These are phyloP conservation scores for Hydra vulgaris DNA, from an alignment of 30 jellyfish, hydroid and myxozoan genomes.

Conservation along the genomic window DNA sequence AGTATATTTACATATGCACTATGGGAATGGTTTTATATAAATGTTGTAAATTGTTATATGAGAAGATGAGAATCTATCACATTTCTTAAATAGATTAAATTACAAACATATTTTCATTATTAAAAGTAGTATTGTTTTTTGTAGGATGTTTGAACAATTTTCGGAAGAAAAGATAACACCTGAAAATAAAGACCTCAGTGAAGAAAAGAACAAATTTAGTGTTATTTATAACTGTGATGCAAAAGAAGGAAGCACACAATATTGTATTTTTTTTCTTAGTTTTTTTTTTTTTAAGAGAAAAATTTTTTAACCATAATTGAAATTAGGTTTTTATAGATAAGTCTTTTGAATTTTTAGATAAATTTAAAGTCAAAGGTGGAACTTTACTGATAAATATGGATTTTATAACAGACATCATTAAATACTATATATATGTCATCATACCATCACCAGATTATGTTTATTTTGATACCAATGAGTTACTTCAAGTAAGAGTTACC, in stretches of 20 bases:
- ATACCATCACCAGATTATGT: neutral
- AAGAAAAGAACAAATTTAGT: neutral
- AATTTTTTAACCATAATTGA: neutral
- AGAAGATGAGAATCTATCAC: too few species aligned
- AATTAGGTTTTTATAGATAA: neutral
- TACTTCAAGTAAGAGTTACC: neutral
- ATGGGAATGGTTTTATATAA: too few species aligned
- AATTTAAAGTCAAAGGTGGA: neutral
- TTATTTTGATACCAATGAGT: neutral
- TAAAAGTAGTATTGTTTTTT: too few species aligned
- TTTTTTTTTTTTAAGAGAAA: neutral
- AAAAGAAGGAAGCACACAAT: neutral
- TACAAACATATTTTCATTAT: too few species aligned
- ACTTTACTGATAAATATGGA: neutral
- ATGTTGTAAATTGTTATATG: too few species aligned
- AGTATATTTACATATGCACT: too few species aligned
- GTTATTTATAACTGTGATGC: neutral
- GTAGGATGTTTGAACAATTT: neutral
- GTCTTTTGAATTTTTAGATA: neutral
- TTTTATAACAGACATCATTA: neutral
- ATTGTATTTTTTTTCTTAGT: neutral
- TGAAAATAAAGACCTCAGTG: neutral
- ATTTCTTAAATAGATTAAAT: too few species aligned
- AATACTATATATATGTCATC: neutral
- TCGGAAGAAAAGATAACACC: neutral